Percentiles rank a stretch among this genome's conserved stretches.
phyloP scores from a whole-genome alignment of 2,113 vertebrate genomes.

The Phoxinus phoxinus region DNA sequence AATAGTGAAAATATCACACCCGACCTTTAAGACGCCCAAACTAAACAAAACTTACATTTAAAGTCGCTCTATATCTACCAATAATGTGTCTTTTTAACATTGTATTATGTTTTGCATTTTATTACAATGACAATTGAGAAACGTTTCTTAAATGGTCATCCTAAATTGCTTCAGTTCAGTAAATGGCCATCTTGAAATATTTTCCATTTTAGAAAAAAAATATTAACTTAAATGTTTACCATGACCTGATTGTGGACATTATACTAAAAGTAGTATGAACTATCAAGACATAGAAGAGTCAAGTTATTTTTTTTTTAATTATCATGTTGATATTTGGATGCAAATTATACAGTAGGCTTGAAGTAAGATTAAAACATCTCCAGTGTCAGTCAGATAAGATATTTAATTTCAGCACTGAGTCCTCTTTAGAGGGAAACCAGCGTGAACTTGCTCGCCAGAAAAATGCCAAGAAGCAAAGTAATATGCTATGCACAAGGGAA shows the following conservation, averaged over 20 bases:
- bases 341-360: not conserved
- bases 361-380: not conserved
- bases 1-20: too few relatives aligned
- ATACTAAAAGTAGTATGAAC: not conserved
- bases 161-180: not conserved
- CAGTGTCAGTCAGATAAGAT: not conserved
- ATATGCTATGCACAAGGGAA: constrained; percentile 76
- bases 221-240: not conserved
- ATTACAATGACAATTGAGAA: too few relatives aligned
- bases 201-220: not conserved
- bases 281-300: not conserved
- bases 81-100: too few relatives aligned
- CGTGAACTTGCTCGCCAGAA: constrained; percentile 84
- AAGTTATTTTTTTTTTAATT: too few relatives aligned
- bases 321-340: not conserved
- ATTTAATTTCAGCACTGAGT: not conserved
- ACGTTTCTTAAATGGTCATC: not conserved
- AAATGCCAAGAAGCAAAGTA: constrained; percentile 81
- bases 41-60: too few relatives aligned
- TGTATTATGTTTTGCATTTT: too few relatives aligned
- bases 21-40: too few relatives aligned
- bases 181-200: not conserved
- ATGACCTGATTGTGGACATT: not conserved
- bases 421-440: constrained; percentile 78
- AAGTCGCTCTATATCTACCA: too few relatives aligned